Evolutionary conservation across 2,113 vertebrate genomes (phyloP).

Genomic region (Myrmophylax atrothorax): DNA sequence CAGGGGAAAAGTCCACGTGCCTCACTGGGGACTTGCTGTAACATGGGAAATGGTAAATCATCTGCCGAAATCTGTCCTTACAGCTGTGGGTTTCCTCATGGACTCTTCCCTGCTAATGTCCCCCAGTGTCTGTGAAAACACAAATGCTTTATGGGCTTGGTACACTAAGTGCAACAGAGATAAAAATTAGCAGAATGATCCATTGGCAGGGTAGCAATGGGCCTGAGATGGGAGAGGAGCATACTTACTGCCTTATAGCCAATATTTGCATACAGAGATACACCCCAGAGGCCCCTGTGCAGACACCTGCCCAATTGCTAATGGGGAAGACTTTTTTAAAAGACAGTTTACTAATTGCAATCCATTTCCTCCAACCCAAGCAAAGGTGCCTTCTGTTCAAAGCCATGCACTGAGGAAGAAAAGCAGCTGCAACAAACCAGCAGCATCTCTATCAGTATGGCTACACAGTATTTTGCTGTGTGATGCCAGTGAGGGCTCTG

Average conservation of each 20-base stretch:
- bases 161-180: neutral
- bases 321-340: neutral
- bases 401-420: neutral
- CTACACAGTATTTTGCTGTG: accelerated
- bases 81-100: neutral
- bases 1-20: neutral
- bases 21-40: neutral
- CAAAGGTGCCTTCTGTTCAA: neutral
- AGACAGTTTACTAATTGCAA: neutral
- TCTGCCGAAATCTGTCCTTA: neutral
- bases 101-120: neutral
- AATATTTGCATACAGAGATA: neutral
- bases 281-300: neutral
- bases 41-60: neutral
- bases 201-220: neutral
- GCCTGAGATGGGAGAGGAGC: neutral
- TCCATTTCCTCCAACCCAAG: neutral
- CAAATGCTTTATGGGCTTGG: accelerated
- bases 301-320: neutral
- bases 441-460: neutral
- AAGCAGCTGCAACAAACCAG: neutral
- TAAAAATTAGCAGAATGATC: neutral
- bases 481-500: neutral
- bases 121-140: neutral
- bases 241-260: accelerated